Evolutionary conservation across 2,797 vertebrate genomes (phyloP).

Genomic region (Pachyuromys duprasi): DNA sequence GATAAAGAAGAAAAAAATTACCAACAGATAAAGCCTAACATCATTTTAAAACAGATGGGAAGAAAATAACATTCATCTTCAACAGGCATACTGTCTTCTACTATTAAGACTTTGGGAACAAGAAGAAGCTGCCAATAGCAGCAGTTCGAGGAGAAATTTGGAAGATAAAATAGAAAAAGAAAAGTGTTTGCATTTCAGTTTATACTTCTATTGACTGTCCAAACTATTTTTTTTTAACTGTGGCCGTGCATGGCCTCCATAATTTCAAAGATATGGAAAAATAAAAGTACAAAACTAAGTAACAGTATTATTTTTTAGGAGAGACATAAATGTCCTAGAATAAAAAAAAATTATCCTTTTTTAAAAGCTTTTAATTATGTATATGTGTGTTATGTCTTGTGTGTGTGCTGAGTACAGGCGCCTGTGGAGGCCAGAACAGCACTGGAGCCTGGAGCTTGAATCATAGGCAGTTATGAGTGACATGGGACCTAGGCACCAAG

Average conservation of each 20-base stretch:
- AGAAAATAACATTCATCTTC: background rate
- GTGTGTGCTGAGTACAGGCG: background rate
- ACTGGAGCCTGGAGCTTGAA: background rate
- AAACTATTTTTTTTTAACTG: background rate
- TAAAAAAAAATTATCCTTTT: background rate
- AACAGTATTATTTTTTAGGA: background rate
- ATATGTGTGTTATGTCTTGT: background rate
- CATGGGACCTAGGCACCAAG: background rate
- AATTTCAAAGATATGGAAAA: conserved; percentile 45
- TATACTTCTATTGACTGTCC: background rate
- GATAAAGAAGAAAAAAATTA: background rate
- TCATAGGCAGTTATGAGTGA: background rate
- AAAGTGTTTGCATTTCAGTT: background rate
- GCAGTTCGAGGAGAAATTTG: background rate
- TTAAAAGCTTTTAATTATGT: background rate
- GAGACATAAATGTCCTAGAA: background rate
- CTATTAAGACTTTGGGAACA: background rate
- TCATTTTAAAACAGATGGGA: conserved; percentile 47
- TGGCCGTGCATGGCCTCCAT: background rate
- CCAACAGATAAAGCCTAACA: background rate
- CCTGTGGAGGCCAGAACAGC: background rate
- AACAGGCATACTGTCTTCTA: background rate
- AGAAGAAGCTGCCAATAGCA: background rate
- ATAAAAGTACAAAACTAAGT: conserved; percentile 19
- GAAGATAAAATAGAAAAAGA: background rate